phyloP scores from a whole-genome alignment of 2,113 vertebrate genomes.

The Gallinago jamesoni region DNA sequence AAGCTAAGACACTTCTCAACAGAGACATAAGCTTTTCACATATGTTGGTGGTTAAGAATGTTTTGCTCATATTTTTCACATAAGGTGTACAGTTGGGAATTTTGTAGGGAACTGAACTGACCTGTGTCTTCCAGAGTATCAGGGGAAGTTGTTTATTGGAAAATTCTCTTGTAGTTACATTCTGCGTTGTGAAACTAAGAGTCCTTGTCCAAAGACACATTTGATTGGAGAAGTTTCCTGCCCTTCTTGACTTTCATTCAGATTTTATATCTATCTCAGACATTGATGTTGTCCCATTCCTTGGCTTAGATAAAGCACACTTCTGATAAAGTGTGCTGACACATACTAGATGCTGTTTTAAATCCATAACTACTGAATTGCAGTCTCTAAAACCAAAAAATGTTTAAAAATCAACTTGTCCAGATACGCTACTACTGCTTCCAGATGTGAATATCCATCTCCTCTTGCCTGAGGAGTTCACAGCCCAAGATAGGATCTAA shows the following conservation, averaged over 20 bases:
- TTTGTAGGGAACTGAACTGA: neutral
- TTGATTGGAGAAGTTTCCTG: neutral
- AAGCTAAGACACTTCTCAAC: neutral
- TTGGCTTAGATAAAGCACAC: neutral
- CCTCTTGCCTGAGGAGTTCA: neutral
- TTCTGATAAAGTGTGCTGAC: neutral
- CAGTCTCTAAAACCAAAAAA: neutral
- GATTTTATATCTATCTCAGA: neutral
- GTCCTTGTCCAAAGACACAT: neutral
- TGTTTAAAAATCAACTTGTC: neutral
- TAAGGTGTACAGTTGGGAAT: neutral
- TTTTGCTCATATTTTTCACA: neutral
- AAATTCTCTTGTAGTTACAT: neutral
- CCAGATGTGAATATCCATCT: neutral
- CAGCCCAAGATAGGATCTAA: neutral
- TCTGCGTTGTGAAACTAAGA: neutral
- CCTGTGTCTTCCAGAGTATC: neutral
- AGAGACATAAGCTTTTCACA: neutral
- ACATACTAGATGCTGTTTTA: neutral
- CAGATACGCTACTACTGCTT: neutral
- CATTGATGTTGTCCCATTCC: neutral
- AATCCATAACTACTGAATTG: neutral
- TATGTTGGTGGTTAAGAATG: neutral
- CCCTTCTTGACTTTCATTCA: neutral
- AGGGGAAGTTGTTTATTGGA: neutral